Conservation (phyloP, 1,140 invertebrate species). For the Sycophila sp. region DNA sequence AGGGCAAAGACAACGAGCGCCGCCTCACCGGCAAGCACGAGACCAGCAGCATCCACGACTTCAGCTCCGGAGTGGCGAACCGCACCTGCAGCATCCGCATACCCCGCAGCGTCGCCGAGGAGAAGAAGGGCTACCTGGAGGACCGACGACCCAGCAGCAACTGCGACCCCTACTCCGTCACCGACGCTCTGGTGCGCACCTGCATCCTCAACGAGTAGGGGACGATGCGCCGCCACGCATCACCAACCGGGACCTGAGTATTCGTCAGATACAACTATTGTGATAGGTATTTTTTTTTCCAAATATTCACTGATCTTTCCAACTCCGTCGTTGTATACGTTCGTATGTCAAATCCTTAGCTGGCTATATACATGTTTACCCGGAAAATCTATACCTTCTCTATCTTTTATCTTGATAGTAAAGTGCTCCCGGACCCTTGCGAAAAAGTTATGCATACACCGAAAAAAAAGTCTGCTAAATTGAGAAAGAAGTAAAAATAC, state of each 20-base stretch:
- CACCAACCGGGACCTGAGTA: slow-evolving; percentile 25
- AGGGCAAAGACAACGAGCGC: slow-evolving; percentile 84
- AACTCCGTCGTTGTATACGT: too few species aligned
- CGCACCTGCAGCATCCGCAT: slow-evolving; percentile 85
- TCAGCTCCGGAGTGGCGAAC: slow-evolving; percentile 81
- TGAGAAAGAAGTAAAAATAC: too few species aligned
- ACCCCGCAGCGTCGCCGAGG: slow-evolving; percentile 83
- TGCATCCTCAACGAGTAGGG: slow-evolving; percentile 71
- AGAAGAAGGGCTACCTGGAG: slow-evolving; percentile 91
- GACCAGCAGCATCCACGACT: slow-evolving; percentile 88
- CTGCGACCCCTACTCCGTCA: slow-evolving; percentile 89
- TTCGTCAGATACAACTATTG: neutral
- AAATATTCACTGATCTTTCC: neutral
- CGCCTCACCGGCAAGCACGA: slow-evolving; percentile 85
- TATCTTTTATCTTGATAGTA: too few species aligned
- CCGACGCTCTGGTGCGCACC: slow-evolving; percentile 81
- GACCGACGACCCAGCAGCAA: slow-evolving; percentile 94
- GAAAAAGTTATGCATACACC: too few species aligned
- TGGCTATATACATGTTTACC: too few species aligned
- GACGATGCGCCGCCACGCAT: neutral
- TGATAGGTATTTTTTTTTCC: slow-evolving; percentile 3
- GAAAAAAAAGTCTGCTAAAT: too few species aligned
- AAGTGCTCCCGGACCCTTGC: too few species aligned
- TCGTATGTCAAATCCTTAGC: too few species aligned
- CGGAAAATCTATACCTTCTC: too few species aligned